Evolutionary conservation across 1,140 invertebrate species (phyloP), one percentile per base, ranked within the genome.

Genomic region (Leptinotarsa texana): DNA sequence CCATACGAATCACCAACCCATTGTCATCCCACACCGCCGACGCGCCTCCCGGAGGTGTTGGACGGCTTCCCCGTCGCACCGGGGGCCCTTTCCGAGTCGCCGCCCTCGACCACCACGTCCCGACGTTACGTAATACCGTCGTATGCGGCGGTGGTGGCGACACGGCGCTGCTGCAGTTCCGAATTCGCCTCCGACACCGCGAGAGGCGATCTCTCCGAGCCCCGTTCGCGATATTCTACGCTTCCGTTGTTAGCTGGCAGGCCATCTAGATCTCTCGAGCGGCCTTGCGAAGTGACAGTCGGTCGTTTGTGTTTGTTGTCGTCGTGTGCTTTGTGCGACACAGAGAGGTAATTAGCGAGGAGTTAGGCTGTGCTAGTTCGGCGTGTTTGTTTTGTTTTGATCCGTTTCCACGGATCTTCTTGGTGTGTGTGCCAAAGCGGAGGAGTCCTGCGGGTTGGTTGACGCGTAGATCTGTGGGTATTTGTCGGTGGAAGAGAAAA

Each of bases 91-190:
- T 3, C 51, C 15, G 4, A 13, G 51, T 57, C n/a, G n/a, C 51
- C 51, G 21, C 27, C 4, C 17, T 66, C 21, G 21, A 17, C 63
- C 63, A 66, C 63, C 21, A 66, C 63, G 21, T 24, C 63, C 67
- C 27, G 27, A 66, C 63, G 67, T 69, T 69, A 69, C 67, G 67
- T 69, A 69, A 69, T 42, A 17, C 65, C 51, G 67, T 47, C 22
- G 67, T 27, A 27, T 42, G 67, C 24, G 51, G n/a, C 51, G 51
- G 51, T n/a, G 51, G 51, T 57, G 51, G n/a, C 13, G 15, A 13
- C 6, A 18, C 51, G 17, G n/a, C 51, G 51, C 51, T 17, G 51
- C n/a, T 57, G 51, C 15, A 57, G n/a, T 17, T 17, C 15, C n/a
- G 13, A 15, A 17, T 6, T 57, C 17, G 51, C 15, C 51, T 57